phyloP scores from a whole-genome alignment of 2,888 invertebrate genomes.

The Eretmocerus hayati region DNA sequence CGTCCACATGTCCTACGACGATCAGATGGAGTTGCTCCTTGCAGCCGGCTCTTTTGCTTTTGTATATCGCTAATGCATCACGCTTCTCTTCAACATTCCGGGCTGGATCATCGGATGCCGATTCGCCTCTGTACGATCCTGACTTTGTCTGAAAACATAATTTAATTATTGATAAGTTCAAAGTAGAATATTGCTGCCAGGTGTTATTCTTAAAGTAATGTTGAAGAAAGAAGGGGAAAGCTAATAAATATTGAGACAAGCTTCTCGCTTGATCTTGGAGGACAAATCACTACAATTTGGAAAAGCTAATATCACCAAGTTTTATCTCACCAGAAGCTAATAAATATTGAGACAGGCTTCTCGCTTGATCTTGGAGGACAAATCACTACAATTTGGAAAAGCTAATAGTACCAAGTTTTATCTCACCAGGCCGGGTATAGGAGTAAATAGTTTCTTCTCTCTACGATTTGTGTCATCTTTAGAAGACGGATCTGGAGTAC shows the following conservation, averaged over 20 bases:
- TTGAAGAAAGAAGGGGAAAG: no score
- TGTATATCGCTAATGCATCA: conserved; percentile 59
- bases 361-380: no score
- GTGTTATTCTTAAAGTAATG: no score
- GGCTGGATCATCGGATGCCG: conserved; percentile 56
- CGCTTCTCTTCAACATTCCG: conserved; percentile 53
- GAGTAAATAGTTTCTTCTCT: conserved; percentile 24
- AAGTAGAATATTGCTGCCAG: background rate
- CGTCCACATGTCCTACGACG: conserved; percentile 95
- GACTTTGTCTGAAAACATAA: conserved; percentile 35
- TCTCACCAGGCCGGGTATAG: conserved; percentile 3
- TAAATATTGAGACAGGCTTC: no score
- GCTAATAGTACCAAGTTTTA: no score
- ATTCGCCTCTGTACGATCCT: conserved; percentile 53
- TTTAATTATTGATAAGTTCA: no score
- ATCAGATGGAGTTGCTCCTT: conserved; percentile 88
- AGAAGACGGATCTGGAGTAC: conserved; percentile 34
- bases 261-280: no score
- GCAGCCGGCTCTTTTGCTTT: conserved; percentile 66
- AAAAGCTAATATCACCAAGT: no score
- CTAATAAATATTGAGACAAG: no score
- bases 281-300: no score
- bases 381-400: no score
- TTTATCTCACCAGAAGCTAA: no score
- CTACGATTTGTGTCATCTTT: conserved; percentile 39